Evolutionary conservation across 2,888 invertebrate species (phyloP).

Genomic region (Amorpha juglandis): DNA sequence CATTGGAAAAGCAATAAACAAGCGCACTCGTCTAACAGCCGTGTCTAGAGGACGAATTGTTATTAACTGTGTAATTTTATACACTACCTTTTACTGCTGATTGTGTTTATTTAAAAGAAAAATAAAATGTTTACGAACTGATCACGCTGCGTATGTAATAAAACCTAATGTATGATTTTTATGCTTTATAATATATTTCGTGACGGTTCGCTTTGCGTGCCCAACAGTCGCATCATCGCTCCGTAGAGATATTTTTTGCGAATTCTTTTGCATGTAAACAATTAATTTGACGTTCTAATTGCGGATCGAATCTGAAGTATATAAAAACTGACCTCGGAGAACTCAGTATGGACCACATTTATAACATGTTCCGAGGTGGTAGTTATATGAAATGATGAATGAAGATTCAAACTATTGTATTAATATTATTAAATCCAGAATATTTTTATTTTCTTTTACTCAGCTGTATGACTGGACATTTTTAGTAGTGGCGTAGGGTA

Average conservation of each 20-base stretch:
- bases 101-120: neutral
- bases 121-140: neutral
- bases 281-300: neutral
- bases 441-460: too few species aligned
- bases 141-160: neutral
- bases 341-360: neutral
- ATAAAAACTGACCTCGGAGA: neutral
- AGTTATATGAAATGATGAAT: too few species aligned
- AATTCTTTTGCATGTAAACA: neutral
- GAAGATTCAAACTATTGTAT: too few species aligned
- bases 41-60: conserved; percentile 45
- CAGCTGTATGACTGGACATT: too few species aligned
- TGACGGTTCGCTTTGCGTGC: neutral
- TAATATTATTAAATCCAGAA: too few species aligned
- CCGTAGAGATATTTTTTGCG: neutral
- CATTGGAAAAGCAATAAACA: conserved; percentile 54
- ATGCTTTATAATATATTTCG: neutral
- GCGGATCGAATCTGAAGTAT: neutral
- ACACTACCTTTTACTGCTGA: neutral
- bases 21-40: conserved; percentile 38
- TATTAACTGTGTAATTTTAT: conserved; percentile 2
- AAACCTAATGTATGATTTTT: neutral
- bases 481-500: too few species aligned
- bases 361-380: too few species aligned
- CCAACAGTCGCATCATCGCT: neutral